phyloP scores from a whole-genome alignment of 2,113 vertebrate genomes.

The Plotosus lineatus region DNA sequence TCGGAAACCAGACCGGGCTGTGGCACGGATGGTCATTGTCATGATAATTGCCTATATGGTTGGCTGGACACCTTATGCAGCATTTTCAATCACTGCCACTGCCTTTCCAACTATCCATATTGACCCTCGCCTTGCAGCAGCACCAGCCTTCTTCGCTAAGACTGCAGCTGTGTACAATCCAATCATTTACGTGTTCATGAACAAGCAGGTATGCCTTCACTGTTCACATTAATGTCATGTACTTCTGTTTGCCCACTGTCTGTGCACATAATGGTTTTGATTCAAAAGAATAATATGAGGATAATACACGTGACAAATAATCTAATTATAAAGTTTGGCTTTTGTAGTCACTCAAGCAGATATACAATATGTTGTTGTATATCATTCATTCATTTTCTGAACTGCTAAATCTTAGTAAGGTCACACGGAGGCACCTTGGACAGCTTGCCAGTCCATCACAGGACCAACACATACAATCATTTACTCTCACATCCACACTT shows the following conservation, averaged over 20 bases:
- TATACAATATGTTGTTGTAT: no score
- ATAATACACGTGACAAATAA: slow-evolving; percentile 84
- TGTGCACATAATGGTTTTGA: background rate
- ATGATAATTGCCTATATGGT: slow-evolving; percentile 88
- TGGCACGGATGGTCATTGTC: slow-evolving; percentile 85
- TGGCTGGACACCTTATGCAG: slow-evolving; percentile 84
- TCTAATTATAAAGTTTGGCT: slow-evolving; percentile 79
- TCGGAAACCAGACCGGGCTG: slow-evolving; percentile 82
- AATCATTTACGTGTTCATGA: slow-evolving; percentile 90
- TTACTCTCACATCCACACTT: no score
- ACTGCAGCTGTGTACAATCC: slow-evolving; percentile 88
- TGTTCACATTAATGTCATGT: background rate
- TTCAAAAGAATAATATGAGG: slow-evolving; percentile 66
- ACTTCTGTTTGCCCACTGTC: slow-evolving; percentile 2
- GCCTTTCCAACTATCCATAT: slow-evolving; percentile 76
- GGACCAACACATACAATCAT: no score
- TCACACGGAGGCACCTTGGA: no score
- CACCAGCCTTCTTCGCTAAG: slow-evolving; percentile 88
- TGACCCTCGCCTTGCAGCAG: slow-evolving; percentile 79
- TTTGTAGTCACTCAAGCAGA: slow-evolving; percentile 65
- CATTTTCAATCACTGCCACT: slow-evolving; percentile 81
- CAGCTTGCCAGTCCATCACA: no score
- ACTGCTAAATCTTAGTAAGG: no score
- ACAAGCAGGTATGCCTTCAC: slow-evolving; percentile 79
- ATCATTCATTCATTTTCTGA: no score